Evolutionary conservation across 1,140 invertebrate genomes (phyloP), one percentile per base, ranked within the genome.

Genomic region (Drosophila mojavensis): DNA sequence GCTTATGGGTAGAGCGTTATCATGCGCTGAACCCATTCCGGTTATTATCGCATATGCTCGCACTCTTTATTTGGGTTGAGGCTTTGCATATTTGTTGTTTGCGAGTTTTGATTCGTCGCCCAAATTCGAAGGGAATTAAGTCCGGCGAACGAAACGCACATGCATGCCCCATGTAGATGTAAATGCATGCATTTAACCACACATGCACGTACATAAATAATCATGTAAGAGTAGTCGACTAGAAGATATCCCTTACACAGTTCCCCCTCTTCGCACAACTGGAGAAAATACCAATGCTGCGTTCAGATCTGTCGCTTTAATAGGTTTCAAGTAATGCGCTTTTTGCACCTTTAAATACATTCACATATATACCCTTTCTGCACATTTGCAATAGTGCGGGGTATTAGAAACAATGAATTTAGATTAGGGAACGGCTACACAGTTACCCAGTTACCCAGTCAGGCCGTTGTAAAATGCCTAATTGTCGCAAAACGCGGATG

Each of bases 401-500:
- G 36, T 39, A 39, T 39, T 11, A 10, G 36, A 10, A 39, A 39
- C 36, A 39, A 39, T 39, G 36, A 39, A 33, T 45, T 36, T 48
- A 64, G 50, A 63, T 64, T 63, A 64, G 60, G 20, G 4, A 48
- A 13, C 36, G 30, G 56, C 33, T 13, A 4, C 36, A 11, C 36
- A 39, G 36, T 68, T 33, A 33, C 33, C 6, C 24, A 48, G 64
- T 62, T 54, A 61, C 66, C 17, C 66, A 61, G 65, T 13, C 15
- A 17, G 2, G 15, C 24, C 3, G 24, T 17, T 79, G 33, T 64
- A 28, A 66, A 60, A 47, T 55, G 59, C 66, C 64, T 86, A 86
- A 86, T 86, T 86, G 82, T 68, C 62, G 74, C 48, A 66, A 51
- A 81, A 54, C 78, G 51, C 45, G 60, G 64, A 86, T 79, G 75